Evolutionary conservation across 2,113 vertebrate genomes (phyloP).

Genomic region (Capreolus pygargus): DNA sequence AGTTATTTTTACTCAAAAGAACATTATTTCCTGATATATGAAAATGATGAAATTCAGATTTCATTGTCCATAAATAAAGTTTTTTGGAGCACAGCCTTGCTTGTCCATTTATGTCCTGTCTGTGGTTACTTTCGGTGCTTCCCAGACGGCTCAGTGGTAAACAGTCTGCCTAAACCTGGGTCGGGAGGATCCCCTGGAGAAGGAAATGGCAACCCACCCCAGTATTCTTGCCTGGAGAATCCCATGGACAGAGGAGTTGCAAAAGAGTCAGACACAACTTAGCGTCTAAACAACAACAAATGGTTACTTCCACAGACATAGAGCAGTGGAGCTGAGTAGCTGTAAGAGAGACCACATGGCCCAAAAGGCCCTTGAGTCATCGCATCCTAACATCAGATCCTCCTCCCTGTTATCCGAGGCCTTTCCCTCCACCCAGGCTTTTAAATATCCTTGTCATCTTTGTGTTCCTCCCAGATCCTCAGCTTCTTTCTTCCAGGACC

Average conservation of each 20-base stretch:
- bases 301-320: neutral
- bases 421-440: neutral
- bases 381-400: neutral
- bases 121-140: neutral
- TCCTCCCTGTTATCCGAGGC: neutral
- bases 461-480: neutral
- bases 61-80: neutral
- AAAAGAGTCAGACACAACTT: neutral
- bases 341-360: neutral
- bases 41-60: constrained; percentile 22
- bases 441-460: neutral
- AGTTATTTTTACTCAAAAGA: neutral
- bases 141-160: neutral
- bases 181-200: neutral
- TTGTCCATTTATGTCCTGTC: neutral
- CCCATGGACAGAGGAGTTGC: neutral
- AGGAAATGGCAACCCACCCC: neutral
- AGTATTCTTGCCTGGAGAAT: neutral
- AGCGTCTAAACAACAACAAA: neutral
- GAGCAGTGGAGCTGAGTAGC: neutral
- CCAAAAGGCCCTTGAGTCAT: neutral
- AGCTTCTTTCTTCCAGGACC: neutral
- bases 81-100: neutral
- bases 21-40: neutral
- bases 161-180: neutral